Evolutionary conservation across 2,797 vertebrate genomes (phyloP), one percentile per base, ranked within the genome.

Genomic region (Poecilia gillii): DNA sequence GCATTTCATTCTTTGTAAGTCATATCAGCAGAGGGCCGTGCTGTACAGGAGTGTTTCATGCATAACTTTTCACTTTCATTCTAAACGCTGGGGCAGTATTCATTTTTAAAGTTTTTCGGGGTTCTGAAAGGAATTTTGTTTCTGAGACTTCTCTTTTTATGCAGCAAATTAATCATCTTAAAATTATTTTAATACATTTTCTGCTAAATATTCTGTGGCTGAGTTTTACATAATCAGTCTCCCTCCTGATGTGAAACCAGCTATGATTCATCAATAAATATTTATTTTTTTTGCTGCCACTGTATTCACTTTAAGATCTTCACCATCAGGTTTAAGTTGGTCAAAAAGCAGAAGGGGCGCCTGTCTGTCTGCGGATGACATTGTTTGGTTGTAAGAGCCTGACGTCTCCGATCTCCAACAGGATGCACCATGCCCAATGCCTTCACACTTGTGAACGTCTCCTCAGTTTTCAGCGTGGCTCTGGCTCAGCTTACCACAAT

Each of bases 401-500:
- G 81, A 86, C 78, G 68, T 79, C 84, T 74, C 78, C 81, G 84
- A 89, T 84, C 76, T 76, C 55, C 76, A 81, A 86, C 82, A 49
- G 86, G 83, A 82, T 88, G 72, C 88, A 83, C 81, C 71, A 43
- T 83, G 81, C 84, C 78, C 76, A 36, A 53, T 46, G 85, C 86
- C 84, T 88, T 81, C 83, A 87, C 85, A 80, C 84, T 88, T 75
- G 80, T 86, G 82, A 90, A 85, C 74, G 74, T 75, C 81, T 81
- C 53, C 89, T 88, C 89, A 72, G 84, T 90, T 89, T 91, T 82
- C 83, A 85, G 73, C 76, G 28, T 87, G 81, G 74, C 86, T 88
- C 79, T 57, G 59, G 79, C 84, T 93, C 89, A 85, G 86, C 79
- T 91, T 86, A 86, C 74, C 78, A 82, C 76, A 92, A 90, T 90